Conservation (phyloP, 35 echinoderm and acorn worm species). For the Ophiothrix spiculata region DNA sequence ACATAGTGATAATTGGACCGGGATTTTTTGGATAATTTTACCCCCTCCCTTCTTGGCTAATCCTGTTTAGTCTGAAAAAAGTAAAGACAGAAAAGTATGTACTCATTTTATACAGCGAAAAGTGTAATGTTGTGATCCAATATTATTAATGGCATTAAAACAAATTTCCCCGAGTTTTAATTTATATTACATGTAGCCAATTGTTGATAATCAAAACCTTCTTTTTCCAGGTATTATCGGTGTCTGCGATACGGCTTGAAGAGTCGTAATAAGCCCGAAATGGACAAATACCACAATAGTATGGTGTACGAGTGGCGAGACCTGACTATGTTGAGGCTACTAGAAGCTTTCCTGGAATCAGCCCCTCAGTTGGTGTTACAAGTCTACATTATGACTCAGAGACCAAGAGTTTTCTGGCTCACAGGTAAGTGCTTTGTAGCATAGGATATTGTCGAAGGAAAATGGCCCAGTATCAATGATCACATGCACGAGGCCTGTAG, state of each 20-base stretch:
- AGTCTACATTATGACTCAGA: slow-evolving; percentile 84
- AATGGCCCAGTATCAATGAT: not conserved
- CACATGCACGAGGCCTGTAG: not conserved
- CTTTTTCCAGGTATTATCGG: not conserved
- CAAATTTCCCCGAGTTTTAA: not conserved
- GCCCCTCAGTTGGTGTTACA: slow-evolving; percentile 94
- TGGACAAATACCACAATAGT: slow-evolving; percentile 57
- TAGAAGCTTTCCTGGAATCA: slow-evolving; percentile 91
- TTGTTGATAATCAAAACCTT: not conserved
- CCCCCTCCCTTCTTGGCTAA: not conserved
- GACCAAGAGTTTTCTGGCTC: slow-evolving; percentile 63
- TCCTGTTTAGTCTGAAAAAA: not conserved
- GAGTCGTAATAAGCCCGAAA: too few relatives aligned
- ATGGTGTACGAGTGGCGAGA: slow-evolving; percentile 97
- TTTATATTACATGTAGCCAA: not conserved
- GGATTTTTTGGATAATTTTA: too few relatives aligned
- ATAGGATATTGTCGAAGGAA: not conserved
- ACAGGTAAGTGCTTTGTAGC: slow-evolving; percentile 51
- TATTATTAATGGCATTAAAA: not conserved
- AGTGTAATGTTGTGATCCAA: not conserved
- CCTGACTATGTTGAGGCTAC: slow-evolving; percentile 85
- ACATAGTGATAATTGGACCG: too few relatives aligned
- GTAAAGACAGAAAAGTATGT: too few relatives aligned
- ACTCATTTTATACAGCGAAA: not conserved
- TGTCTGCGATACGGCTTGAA: not conserved